Percentiles rank a stretch among this genome's conserved stretches.
These are phyloP conservation scores for Callipepla squamata DNA, from an alignment of 2,113 vertebrate genomes.

Conservation along the genomic window DNA sequence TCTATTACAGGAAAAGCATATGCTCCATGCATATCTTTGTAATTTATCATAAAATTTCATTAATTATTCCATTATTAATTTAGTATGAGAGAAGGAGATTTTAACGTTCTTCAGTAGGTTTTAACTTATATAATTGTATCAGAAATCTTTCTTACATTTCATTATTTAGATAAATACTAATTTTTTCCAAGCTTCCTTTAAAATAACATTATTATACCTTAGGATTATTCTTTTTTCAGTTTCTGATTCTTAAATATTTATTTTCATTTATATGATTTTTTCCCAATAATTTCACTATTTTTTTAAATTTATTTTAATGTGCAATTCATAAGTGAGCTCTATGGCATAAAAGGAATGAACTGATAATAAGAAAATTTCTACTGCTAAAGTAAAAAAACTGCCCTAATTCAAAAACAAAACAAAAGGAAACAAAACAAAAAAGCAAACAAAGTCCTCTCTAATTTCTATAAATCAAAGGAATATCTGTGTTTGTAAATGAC, in stretches of 20 bases:
- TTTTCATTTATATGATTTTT: neutral
- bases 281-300: neutral
- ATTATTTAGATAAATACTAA: neutral
- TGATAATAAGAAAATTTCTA: neutral
- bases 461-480: neutral
- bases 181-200: neutral
- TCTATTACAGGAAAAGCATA: neutral
- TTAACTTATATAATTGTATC: neutral
- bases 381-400: neutral
- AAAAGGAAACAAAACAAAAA: too few relatives aligned
- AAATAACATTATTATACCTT: neutral
- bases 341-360: neutral
- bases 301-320: neutral
- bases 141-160: fast-evolving
- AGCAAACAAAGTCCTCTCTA: neutral
- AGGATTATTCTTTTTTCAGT: neutral
- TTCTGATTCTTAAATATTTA: neutral
- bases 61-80: neutral
- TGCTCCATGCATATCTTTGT: neutral
- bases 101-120: neutral
- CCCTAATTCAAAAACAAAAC: neutral
- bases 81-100: neutral
- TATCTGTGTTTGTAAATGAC: neutral
- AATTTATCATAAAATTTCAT: neutral
- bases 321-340: neutral